phyloP scores from a whole-genome alignment of 2,797 vertebrate genomes.

The Lepus townsendii region DNA sequence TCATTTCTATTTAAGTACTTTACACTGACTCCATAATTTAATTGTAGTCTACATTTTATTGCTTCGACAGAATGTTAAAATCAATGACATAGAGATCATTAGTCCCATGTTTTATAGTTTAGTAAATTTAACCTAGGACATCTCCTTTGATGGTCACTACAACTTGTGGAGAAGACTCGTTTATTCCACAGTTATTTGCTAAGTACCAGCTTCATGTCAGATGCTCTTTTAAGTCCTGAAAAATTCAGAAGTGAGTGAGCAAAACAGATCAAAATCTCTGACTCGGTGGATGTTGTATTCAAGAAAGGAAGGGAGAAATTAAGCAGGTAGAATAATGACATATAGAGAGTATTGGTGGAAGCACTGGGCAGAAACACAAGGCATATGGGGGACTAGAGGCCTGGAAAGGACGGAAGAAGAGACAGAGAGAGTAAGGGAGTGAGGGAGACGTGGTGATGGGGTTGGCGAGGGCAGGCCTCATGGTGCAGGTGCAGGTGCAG shows the following conservation, averaged over 20 bases:
- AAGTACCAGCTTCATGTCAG: not conserved
- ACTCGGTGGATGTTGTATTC: not conserved
- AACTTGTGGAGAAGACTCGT: not conserved
- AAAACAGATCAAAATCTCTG: not conserved
- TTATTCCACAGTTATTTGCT: not conserved
- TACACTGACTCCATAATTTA: not conserved
- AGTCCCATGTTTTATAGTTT: not conserved
- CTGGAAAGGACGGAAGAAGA: fast-evolving
- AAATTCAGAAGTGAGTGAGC: not conserved
- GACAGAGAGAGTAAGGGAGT: no score
- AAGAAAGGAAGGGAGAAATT: not conserved
- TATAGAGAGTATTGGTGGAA: fast-evolving
- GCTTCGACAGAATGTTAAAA: not conserved
- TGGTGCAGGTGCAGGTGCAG: no score
- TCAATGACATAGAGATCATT: not conserved
- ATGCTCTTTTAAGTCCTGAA: not conserved
- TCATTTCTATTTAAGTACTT: constrained; percentile 37
- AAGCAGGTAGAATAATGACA: not conserved
- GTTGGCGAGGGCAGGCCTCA: not conserved
- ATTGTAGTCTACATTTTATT: not conserved
- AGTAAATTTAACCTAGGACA: not conserved
- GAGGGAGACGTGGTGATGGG: no score
- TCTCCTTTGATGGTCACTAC: not conserved
- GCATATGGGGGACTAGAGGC: not conserved
- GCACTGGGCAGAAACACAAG: not conserved